These are phyloP conservation scores for Stichodactyla helianthus DNA, from an alignment of 64 coral and sea anemone species.

Conservation along the genomic window DNA sequence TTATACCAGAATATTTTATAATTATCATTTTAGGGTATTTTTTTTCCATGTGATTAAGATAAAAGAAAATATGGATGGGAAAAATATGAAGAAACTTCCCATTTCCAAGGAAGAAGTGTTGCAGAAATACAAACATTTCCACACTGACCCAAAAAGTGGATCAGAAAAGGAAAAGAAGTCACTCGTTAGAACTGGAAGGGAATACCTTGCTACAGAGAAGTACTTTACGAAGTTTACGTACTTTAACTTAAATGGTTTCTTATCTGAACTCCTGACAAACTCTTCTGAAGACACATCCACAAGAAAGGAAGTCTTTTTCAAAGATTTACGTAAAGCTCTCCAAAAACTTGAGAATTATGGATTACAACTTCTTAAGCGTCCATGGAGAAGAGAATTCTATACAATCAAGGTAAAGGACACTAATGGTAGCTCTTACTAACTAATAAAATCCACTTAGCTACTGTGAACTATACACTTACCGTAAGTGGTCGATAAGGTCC, in stretches of 20 bases:
- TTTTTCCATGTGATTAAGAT: no score
- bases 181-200: neutral
- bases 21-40: no score
- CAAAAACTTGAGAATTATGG: neutral
- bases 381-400: slow-evolving; percentile 16
- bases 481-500: no score
- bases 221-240: neutral
- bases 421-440: no score
- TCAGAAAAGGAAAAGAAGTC: neutral
- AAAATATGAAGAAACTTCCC: no score
- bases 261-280: no score
- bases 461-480: no score
- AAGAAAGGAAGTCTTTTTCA: neutral
- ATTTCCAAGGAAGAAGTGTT: no score
- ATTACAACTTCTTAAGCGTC: neutral
- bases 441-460: no score
- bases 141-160: neutral
- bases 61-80: no score
- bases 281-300: neutral
- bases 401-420: slow-evolving; percentile 1
- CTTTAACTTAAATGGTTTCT: neutral
- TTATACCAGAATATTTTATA: no score
- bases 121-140: neutral
- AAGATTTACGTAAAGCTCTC: neutral
- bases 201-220: neutral